These are phyloP conservation scores for Andrena praecox DNA, from an alignment of 2,888 invertebrate genomes.

Conservation along the genomic window DNA sequence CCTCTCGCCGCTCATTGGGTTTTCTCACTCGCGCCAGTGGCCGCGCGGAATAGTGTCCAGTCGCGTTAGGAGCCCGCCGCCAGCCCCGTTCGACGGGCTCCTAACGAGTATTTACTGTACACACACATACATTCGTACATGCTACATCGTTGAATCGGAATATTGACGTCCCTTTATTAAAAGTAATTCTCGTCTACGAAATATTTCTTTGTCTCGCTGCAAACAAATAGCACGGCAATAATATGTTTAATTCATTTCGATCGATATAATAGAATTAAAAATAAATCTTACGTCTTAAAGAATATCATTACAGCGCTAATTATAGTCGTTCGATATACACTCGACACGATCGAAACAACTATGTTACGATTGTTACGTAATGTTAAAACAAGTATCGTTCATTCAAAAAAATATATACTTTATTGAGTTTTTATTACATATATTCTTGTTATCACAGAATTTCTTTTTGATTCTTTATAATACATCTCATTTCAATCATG, in stretches of 20 bases:
- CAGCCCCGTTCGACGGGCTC: too few relatives aligned
- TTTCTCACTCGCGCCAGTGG: too few relatives aligned
- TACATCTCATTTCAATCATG: not conserved
- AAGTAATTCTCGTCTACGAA: not conserved
- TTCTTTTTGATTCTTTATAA: slow-evolving; percentile 33
- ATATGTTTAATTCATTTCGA: slow-evolving; percentile 12
- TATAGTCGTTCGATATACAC: slow-evolving; percentile 13
- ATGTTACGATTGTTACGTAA: slow-evolving; percentile 9
- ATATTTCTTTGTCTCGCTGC: not conserved
- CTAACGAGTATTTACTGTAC: too few relatives aligned
- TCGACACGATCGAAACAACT: slow-evolving; percentile 11
- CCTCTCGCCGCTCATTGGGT: too few relatives aligned
- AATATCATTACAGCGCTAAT: slow-evolving; percentile 16
- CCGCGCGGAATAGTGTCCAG: too few relatives aligned
- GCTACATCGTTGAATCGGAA: not conserved
- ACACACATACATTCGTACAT: too few relatives aligned
- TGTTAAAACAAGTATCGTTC: slow-evolving; percentile 20
- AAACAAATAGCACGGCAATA: not conserved
- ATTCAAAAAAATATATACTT: slow-evolving; percentile 73
- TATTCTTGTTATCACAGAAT: slow-evolving; percentile 70
- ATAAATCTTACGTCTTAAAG: slow-evolving; percentile 19
- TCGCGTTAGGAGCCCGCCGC: too few relatives aligned
- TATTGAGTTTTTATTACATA: slow-evolving; percentile 73
- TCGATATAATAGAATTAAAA: not conserved
- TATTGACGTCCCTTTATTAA: not conserved